These are phyloP conservation scores for Noctua comes DNA, from an alignment of 2,888 invertebrate species.

Conservation along the genomic window DNA sequence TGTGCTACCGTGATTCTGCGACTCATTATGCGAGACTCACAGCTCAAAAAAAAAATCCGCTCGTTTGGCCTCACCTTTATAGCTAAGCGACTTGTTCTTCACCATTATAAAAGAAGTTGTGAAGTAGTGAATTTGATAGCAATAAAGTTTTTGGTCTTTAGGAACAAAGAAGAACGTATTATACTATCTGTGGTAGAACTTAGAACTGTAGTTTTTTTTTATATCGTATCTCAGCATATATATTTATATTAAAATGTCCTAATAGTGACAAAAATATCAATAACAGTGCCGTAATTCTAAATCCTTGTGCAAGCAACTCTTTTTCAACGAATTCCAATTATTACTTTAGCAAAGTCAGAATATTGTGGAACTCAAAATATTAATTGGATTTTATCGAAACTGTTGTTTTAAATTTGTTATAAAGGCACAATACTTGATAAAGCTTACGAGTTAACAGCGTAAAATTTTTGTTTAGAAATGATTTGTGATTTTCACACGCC, in stretches of 20 bases:
- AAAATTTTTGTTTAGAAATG: background rate
- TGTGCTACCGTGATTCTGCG: too few relatives aligned
- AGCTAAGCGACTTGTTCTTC: background rate
- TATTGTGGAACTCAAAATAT: slow-evolving; percentile 15
- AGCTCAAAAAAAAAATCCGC: too few relatives aligned
- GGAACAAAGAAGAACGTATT: background rate
- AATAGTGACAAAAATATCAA: background rate
- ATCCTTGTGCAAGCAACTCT: background rate
- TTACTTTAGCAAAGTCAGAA: slow-evolving; percentile 2
- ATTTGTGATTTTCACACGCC: background rate
- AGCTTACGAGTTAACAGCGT: background rate
- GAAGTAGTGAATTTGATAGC: background rate
- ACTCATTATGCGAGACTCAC: too few relatives aligned
- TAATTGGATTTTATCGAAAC: slow-evolving; percentile 33
- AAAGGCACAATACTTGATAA: background rate
- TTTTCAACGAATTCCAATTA: slow-evolving; percentile 22
- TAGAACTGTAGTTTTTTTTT: background rate
- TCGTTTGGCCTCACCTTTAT: too few relatives aligned
- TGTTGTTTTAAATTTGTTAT: slow-evolving; percentile 42
- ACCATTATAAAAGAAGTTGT: background rate
- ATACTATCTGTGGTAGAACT: too few relatives aligned
- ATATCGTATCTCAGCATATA: background rate
- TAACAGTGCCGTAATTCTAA: background rate
- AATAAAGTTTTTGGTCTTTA: background rate
- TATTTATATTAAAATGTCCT: background rate